Evolutionary conservation across 2,888 invertebrate genomes (phyloP).

Genomic region (Paralinhomoeus sp.): DNA sequence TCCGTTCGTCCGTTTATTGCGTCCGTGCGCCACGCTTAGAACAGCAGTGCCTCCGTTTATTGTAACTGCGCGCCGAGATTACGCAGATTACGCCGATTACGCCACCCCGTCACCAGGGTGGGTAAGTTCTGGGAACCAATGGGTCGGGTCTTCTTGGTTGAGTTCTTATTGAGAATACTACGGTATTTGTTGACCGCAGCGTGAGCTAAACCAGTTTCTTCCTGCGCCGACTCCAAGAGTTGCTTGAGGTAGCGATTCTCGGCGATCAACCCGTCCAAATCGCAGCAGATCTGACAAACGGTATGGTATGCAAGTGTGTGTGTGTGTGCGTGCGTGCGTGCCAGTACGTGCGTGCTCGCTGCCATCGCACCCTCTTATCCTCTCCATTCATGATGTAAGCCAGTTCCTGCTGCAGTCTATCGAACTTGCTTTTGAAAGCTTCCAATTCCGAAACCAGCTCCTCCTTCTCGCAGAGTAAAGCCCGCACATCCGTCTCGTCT

Average conservation of each 20-base stretch:
- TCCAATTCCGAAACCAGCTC: conserved; percentile 55
- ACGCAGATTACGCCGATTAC: too few relatives aligned
- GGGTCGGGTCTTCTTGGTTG: neutral
- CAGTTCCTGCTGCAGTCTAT: conserved; percentile 54
- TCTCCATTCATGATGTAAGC: conserved; percentile 41
- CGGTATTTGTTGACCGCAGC: conserved; percentile 46
- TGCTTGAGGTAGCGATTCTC: conserved; percentile 41
- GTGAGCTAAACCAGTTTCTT: conserved; percentile 50
- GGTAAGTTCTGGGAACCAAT: too few relatives aligned
- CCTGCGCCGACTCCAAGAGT: conserved; percentile 48
- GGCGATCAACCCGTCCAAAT: conserved; percentile 12
- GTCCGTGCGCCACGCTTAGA: too few relatives aligned
- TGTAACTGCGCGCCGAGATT: too few relatives aligned
- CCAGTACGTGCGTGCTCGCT: too few relatives aligned
- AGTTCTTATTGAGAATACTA: neutral
- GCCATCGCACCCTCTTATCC: conserved; percentile 39
- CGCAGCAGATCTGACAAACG: too few relatives aligned
- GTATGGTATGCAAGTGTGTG: too few relatives aligned
- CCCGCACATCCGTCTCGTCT: conserved; percentile 49
- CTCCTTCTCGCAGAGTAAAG: conserved; percentile 59
- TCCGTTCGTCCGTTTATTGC: too few relatives aligned
- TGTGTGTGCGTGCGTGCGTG: too few relatives aligned
- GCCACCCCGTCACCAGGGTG: too few relatives aligned
- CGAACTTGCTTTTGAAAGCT: conserved; percentile 57
- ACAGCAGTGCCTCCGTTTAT: too few relatives aligned